Evolutionary conservation across 1,140 invertebrate genomes (phyloP), one percentile per base, ranked within the genome.

Genomic region (Aleiodes sp.): DNA sequence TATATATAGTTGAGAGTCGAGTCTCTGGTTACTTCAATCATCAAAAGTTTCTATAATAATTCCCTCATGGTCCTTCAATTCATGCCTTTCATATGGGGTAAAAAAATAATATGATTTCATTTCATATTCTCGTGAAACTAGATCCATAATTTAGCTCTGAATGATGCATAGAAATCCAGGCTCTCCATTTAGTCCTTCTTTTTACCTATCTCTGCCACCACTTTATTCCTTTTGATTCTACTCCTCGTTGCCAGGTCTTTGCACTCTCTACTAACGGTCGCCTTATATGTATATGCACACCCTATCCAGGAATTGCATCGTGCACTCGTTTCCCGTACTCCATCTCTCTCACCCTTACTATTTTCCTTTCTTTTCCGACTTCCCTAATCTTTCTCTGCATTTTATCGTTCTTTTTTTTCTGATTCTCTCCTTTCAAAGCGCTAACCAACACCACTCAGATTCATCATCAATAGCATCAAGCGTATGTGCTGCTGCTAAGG

Each of bases 401-500:
- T 59, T 33, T 28, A 60, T 64, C 9, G n/a, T 39, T 31, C 33
- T 29, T 39, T 26, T 52, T 39, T 19, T 63, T 26, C 16, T 16
- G 4, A 29, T 19, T 64, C 43, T 68, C 41, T 35, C 16, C 52
- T 52, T 65, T 39, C 52, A 57, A 14, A 14, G 26, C 62, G 26
- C 64, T 39, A 14, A 39, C 16, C 66, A 69, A 31, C 64, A 60
- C 67, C 19, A 39, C 33, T 16, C 19, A 59, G n/a, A 59, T 12
- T 9, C 10, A 37, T 52, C 41, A 43, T 64, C 28, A 52, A 35
- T 33, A 56, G 43, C 14, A 16, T 10, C 6, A 29, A 39, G 61
- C 33, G 26, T 46, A 29, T 43, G 26, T 24, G 35, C 35, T 37
- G 46, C 26, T 8, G 6, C n/a, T 81, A 81, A 84, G 81, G 81